A percentile compares a stretch with the other conserved stretches of the same genome.
These are phyloP conservation scores for Anthophora plumipes DNA, from an alignment of 2,888 invertebrate genomes.

Conservation along the genomic window DNA sequence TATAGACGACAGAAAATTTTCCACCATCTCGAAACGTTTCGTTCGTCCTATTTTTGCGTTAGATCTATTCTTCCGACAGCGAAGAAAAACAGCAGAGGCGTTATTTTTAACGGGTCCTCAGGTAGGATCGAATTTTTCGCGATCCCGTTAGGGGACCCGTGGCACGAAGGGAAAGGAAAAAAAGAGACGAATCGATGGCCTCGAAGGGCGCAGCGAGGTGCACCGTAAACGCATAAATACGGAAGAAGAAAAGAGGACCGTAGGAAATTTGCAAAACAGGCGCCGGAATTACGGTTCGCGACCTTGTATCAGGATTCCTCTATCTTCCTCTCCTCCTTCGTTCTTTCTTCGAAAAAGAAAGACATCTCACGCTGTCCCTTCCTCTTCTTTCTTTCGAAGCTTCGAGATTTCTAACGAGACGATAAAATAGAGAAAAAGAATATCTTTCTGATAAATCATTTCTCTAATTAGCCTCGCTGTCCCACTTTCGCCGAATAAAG, in stretches of 20 bases:
- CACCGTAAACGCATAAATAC: constrained; percentile 76
- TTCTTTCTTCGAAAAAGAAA: constrained; percentile 7
- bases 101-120: constrained; percentile 60
- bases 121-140: constrained; percentile 66
- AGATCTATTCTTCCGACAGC: too few species aligned
- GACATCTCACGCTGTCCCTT: constrained; percentile 26
- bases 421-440: constrained; percentile 14
- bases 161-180: too few species aligned
- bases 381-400: neutral
- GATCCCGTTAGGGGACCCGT: constrained; percentile 70
- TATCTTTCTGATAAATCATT: too few species aligned
- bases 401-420: constrained; percentile 23
- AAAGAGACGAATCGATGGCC: constrained; percentile 62
- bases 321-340: neutral
- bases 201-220: constrained; percentile 59
- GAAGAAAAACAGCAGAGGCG: constrained; percentile 2
- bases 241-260: constrained; percentile 40
- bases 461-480: too few species aligned
- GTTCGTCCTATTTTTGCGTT: neutral
- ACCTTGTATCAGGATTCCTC: constrained; percentile 63
- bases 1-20: too few species aligned
- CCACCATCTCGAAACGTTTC: neutral
- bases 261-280: constrained; percentile 65
- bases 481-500: too few species aligned
- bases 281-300: constrained; percentile 71